Evolutionary conservation across 2,888 invertebrate species (phyloP).

Genomic region (Digitonthophagus gazella): DNA sequence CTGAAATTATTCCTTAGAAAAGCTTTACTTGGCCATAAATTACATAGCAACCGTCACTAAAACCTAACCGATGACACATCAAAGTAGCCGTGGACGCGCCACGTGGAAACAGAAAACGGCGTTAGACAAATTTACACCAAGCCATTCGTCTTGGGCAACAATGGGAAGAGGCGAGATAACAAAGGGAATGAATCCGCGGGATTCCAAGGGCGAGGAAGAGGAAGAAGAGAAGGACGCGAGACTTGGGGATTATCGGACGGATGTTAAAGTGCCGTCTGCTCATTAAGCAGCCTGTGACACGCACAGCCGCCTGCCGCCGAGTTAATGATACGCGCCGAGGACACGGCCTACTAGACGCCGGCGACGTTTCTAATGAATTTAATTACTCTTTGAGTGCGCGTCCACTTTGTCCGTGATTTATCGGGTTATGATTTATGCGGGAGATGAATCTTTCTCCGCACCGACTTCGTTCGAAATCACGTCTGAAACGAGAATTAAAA

Average conservation of each 20-base stretch:
- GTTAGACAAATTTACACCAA: slow-evolving; percentile 13
- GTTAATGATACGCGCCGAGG: slow-evolving; percentile 42
- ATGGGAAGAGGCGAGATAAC: background rate
- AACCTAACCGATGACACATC: slow-evolving; percentile 35
- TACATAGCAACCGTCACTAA: background rate
- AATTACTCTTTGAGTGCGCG: slow-evolving; percentile 39
- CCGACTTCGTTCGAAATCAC: background rate
- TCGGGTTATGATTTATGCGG: slow-evolving; percentile 39
- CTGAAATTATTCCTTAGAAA: no score
- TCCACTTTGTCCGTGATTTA: slow-evolving; percentile 38
- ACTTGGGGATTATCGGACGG: background rate
- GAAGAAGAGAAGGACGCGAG: slow-evolving; percentile 19
- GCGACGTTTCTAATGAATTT: slow-evolving; percentile 42
- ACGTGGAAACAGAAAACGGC: background rate
- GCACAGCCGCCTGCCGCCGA: slow-evolving; percentile 10
- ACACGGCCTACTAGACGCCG: slow-evolving; percentile 40
- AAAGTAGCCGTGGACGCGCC: slow-evolving; percentile 11
- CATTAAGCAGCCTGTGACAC: slow-evolving; percentile 36
- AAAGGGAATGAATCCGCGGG: background rate
- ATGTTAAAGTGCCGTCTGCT: slow-evolving; percentile 27
- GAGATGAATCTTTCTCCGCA: slow-evolving; percentile 16
- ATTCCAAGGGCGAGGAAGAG: background rate
- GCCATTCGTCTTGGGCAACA: slow-evolving; percentile 7
- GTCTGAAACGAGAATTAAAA: background rate
- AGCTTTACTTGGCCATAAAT: background rate